Evolutionary conservation across 2,797 vertebrate species (phyloP), one percentile per base, ranked within the genome.

Genomic region (Micrastur ruficollis): DNA sequence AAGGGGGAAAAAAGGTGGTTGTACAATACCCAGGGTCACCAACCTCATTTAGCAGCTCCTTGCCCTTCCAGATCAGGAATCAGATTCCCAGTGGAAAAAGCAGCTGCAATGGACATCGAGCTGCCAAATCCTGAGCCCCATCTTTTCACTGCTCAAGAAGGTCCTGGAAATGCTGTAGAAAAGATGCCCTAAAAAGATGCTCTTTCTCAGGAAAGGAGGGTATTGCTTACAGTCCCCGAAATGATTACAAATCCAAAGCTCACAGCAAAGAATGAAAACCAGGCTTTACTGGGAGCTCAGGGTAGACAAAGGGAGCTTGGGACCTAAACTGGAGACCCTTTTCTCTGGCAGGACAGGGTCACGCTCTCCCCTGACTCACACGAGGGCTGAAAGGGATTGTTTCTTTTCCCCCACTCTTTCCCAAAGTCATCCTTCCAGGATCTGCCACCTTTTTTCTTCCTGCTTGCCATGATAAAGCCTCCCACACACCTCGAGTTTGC

Each of bases 351-450:
- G 79, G 50, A 76, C 32, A 50, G 62, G 34, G 71, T 66, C 23
- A 38, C 29, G 2, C 47, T 16, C 36, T 31, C 13, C 47, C 71
- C 49, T 16, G 27, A 40, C 17, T 50, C 70, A 34, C 38, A 31
- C 0, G 0, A 67, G 53, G 44, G 17, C 36, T 34, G 32, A 62
- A 17, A 11, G 32, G 13, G 13, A 65, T 27, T 0, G 0, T 27
- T 62, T 52, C 31, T 87, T 76, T 46, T 4, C 27, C 29, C 17
- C 11, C 2, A 5, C 7, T 25, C 58, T 55, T 74, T 62, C 55
- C 50, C 25, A 83, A 46, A 75, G 19, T 38, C 21, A 36, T 52
- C n/a, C 11, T 80, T 31, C 32, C 36, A 86, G 29, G 50, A 65
- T 53, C 14, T 85, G 22, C 27, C 14, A 56, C 17, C 29, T 31